Percentiles rank a stretch among this genome's conserved stretches.
phyloP scores from a whole-genome alignment of 2,113 vertebrate genomes.

The Mixornis gularis region DNA sequence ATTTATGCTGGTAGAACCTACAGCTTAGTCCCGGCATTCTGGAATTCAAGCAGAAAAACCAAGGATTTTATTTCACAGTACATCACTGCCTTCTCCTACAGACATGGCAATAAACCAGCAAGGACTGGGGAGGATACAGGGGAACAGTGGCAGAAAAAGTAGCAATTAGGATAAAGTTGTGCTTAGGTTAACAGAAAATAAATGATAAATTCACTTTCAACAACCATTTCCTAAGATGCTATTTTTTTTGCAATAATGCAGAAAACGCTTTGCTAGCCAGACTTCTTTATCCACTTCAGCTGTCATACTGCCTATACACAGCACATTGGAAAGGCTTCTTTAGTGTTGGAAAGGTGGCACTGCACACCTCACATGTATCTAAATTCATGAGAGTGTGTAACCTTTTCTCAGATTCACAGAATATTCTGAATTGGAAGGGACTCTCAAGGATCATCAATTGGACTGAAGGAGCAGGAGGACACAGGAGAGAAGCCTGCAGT shows the following conservation, averaged over 20 bases:
- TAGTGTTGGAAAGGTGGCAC: neutral
- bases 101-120: neutral
- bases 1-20: constrained; percentile 97
- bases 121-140: neutral
- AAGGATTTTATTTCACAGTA: neutral
- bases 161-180: neutral
- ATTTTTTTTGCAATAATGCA: neutral
- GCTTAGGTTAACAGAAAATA: neutral
- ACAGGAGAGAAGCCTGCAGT: neutral
- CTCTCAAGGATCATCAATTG: neutral
- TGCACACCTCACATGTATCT: neutral
- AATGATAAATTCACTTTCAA: neutral
- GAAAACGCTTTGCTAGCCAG: neutral
- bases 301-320: neutral
- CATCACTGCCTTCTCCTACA: neutral
- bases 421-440: neutral
- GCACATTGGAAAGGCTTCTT: neutral
- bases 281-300: neutral
- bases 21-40: constrained; percentile 97
- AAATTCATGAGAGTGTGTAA: neutral
- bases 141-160: neutral
- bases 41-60: constrained; percentile 35
- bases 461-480: neutral
- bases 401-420: neutral
- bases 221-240: neutral